phyloP scores from a whole-genome alignment of 1,140 invertebrate genomes.

The Drosophila pachea region DNA sequence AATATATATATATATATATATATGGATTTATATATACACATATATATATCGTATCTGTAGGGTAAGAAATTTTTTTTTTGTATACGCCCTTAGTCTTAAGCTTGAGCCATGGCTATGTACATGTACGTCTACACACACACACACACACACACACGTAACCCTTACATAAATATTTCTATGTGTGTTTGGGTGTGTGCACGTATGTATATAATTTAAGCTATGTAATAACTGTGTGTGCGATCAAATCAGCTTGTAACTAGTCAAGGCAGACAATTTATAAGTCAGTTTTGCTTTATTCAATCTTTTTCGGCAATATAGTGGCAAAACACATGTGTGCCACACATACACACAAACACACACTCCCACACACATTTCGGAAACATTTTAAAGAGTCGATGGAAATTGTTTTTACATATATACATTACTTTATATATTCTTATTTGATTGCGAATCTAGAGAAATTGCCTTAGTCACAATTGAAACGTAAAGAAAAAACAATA shows the following conservation, averaged over 20 bases:
- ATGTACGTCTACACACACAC: no score
- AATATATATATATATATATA: slow-evolving; percentile 3
- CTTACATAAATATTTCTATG: not conserved
- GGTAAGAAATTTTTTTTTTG: no score
- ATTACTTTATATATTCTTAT: slow-evolving; percentile 11
- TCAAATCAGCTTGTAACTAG: slow-evolving; percentile 52
- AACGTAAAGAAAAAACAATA: not conserved
- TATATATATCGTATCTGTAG: not conserved
- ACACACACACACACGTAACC: no score
- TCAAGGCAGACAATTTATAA: slow-evolving; percentile 39
- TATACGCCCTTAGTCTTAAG: not conserved
- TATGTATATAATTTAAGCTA: no score
- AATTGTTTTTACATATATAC: slow-evolving; percentile 50
- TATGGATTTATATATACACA: not conserved
- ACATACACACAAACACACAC: not conserved
- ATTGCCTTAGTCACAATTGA: slow-evolving; percentile 26
- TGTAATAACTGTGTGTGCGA: not conserved
- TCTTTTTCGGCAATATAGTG: slow-evolving; percentile 3
- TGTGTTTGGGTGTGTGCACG: not conserved
- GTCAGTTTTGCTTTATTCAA: slow-evolving; percentile 17
- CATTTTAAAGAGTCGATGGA: no score
- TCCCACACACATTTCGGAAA: not conserved
- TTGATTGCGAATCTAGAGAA: slow-evolving; percentile 12
- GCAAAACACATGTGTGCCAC: not conserved
- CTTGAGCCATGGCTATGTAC: not conserved